Base-by-base conservation (phyloP, 2,888 invertebrate species). In the Sinhomidia bicolor region DNA sequence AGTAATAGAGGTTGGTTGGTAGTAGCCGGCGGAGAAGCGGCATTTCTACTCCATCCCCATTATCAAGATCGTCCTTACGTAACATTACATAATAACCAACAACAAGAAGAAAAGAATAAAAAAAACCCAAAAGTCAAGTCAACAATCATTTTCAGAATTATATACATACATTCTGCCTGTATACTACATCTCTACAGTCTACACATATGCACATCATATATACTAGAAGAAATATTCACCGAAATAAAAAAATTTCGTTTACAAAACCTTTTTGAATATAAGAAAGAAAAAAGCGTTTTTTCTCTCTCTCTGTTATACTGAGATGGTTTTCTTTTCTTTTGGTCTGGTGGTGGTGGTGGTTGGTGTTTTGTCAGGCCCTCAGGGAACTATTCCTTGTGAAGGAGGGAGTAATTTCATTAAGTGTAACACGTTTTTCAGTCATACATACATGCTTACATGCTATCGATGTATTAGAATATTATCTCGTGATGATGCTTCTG, bases 361-460 rank as follows among this genome's bases (percentile, higher is more conserved):
- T 41, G 36, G 82, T 78, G 76, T 78, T 85, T 78, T 78, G 60
- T 76, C 76, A 84, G 76, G 89, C 90, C 90, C 90, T 90, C 80
- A 89, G 92, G 92, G 92, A 90, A 88, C 92, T 89, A 92, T 92
- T 90, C 90, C 89, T 90, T 89, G 89, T 85, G 91, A 90, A 90
- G 91, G 86, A 91, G 90, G 84, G 88, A 89, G 91, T 92, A 92
- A 92, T 92, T 92, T 92, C 92, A 92, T 92, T 92, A 92, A 91
- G 90, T 91, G 90, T 92, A 92, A 91, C 92, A 92, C 90, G 90
- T 90, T 90, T 90, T 89, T 71, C 71, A 76, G 51, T 76, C 89
- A 81, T 82, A 54, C 71, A 36, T 82, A 82, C 54, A 29, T 76
- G n/a, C 76, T 65, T n/a, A 60, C 79, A 47, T 74, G n/a, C 17